Percentiles rank a stretch among this genome's conserved stretches.
Conservation (phyloP, 2,113 vertebrate species). For the Lamprotornis superbus region DNA sequence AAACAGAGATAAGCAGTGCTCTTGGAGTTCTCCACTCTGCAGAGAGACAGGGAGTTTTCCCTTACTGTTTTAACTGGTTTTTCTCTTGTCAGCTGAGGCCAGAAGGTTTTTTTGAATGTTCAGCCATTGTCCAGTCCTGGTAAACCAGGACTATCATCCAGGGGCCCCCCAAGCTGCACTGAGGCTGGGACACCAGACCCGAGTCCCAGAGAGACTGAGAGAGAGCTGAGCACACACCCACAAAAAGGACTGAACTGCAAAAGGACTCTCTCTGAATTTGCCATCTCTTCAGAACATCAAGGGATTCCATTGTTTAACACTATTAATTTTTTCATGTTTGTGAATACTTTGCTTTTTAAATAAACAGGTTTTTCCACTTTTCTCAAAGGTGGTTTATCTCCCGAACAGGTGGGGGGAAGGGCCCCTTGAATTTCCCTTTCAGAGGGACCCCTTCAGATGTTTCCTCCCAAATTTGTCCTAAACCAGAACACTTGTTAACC, state of each 20-base stretch:
- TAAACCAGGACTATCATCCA: background rate
- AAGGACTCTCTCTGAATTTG: background rate
- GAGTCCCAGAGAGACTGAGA: background rate
- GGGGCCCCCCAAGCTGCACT: background rate
- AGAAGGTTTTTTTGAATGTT: background rate
- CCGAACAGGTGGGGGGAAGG: background rate
- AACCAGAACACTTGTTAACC: background rate
- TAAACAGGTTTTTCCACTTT: background rate
- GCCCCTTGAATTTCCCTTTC: background rate
- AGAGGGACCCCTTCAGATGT: background rate
- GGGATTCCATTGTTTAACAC: background rate
- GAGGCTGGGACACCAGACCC: accelerated
- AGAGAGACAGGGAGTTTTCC: background rate
- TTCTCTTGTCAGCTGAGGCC: background rate
- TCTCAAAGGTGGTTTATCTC: background rate
- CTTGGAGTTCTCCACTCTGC: background rate
- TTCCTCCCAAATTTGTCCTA: background rate
- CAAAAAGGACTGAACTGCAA: background rate
- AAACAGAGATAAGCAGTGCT: background rate
- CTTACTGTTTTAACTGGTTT: background rate
- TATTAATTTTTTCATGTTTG: background rate
- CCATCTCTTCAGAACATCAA: background rate
- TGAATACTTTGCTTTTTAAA: background rate
- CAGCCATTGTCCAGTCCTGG: background rate
- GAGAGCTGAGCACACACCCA: background rate